These are phyloP conservation scores for Bufo bufo DNA, from an alignment of 2,113 vertebrate species.

Conservation along the genomic window DNA sequence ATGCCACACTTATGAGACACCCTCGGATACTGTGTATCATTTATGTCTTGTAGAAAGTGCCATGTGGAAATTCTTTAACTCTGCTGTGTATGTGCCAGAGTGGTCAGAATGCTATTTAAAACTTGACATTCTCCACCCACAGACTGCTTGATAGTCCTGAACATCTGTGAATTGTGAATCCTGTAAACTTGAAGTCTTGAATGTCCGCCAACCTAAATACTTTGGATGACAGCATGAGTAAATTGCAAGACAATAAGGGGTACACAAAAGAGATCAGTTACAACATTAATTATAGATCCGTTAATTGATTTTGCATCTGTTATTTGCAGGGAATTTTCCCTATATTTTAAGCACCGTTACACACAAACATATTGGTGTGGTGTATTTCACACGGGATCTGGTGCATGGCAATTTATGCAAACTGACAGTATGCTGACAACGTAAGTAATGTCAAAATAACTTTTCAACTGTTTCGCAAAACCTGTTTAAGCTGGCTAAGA, in stretches of 20 bases:
- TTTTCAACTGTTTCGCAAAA: too few species aligned
- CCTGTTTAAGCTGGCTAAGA: too few species aligned
- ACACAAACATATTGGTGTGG: background rate
- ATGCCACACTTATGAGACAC: constrained; percentile 63
- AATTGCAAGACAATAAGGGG: constrained; percentile 63
- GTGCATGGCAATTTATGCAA: too few species aligned
- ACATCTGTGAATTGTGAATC: constrained; percentile 88
- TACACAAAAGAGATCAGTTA: constrained; percentile 62
- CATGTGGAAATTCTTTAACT: constrained; percentile 72
- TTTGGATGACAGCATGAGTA: constrained; percentile 64
- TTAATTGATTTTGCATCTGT: constrained; percentile 59
- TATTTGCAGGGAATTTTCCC: background rate
- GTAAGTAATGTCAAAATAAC: too few species aligned
- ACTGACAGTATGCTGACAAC: too few species aligned
- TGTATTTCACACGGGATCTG: too few species aligned
- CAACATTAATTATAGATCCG: constrained; percentile 64
- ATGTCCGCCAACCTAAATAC: constrained; percentile 70
- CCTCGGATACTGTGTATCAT: constrained; percentile 42
- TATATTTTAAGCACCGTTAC: background rate
- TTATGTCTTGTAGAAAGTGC: constrained; percentile 70
- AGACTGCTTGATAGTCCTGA: constrained; percentile 75
- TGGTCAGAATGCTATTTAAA: constrained; percentile 83
- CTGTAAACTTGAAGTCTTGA: constrained; percentile 69
- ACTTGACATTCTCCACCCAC: constrained; percentile 80
- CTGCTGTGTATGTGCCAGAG: constrained; percentile 71